These are phyloP conservation scores for Trissolcus basalis DNA, from an alignment of 1,140 invertebrate species.

Conservation along the genomic window DNA sequence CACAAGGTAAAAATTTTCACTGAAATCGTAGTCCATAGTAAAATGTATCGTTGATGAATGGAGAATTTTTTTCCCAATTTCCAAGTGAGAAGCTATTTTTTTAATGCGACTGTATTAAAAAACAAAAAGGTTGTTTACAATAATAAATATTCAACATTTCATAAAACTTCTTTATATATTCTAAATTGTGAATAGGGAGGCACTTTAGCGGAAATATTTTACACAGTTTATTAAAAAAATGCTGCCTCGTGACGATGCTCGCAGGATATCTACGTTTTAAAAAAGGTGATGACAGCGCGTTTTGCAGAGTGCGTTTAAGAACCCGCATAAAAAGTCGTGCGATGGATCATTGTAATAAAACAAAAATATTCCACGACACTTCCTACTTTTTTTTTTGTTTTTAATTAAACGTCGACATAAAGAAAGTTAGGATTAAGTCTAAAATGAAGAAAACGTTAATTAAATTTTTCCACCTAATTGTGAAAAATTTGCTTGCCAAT, in stretches of 20 bases:
- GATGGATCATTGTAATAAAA: slow-evolving; percentile 20
- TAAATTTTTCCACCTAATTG: no score
- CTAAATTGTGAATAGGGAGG: slow-evolving; percentile 14
- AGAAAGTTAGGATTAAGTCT: neutral
- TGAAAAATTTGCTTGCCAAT: no score
- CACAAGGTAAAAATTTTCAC: no score
- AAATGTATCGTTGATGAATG: no score
- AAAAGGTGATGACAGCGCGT: slow-evolving; percentile 20
- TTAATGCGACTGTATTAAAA: no score
- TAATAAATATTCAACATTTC: slow-evolving; percentile 13
- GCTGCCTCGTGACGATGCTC: slow-evolving; percentile 21
- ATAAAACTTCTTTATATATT: slow-evolving; percentile 24
- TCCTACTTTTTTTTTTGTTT: neutral
- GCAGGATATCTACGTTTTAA: slow-evolving; percentile 18
- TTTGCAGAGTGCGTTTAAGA: slow-evolving; percentile 15
- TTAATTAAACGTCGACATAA: slow-evolving; percentile 13
- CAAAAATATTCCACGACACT: neutral
- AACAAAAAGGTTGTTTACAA: slow-evolving; percentile 17
- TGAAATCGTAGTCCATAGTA: no score
- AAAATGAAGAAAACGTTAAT: no score
- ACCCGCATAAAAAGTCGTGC: slow-evolving; percentile 6
- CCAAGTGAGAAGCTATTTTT: no score
- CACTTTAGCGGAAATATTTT: slow-evolving; percentile 23
- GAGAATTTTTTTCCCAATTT: no score
- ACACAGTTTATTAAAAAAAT: slow-evolving; percentile 29